Evolutionary conservation across 2,113 vertebrate species (phyloP).

Genomic region (Cinclus cinclus): DNA sequence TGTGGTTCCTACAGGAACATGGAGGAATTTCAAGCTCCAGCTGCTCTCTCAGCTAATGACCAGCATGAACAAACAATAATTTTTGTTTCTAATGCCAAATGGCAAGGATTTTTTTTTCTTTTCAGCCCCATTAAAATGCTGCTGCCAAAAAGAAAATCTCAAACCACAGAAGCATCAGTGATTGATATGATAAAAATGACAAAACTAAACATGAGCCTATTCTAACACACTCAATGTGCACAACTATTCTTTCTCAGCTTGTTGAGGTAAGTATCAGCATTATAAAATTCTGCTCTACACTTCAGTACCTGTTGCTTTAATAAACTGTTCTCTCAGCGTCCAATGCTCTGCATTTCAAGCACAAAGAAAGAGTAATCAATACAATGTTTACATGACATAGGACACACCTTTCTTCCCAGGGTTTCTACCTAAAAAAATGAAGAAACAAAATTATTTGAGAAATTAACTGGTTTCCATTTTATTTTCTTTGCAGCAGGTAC

Average conservation of each 20-base stretch:
- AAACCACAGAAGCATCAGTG: background rate
- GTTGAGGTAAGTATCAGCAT: background rate
- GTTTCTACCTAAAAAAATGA: background rate
- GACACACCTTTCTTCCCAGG: background rate
- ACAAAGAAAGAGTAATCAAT: background rate
- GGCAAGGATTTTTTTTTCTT: background rate
- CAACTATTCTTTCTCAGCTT: background rate
- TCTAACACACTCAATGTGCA: background rate
- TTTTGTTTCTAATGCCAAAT: background rate
- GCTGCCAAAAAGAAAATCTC: background rate
- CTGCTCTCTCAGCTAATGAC: background rate
- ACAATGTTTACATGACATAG: rapidly evolving
- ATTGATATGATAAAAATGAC: background rate
- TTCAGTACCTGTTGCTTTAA: background rate
- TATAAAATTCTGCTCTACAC: background rate
- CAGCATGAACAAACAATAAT: background rate
- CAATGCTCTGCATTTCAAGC: background rate
- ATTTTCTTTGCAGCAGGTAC: background rate
- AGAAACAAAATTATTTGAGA: background rate
- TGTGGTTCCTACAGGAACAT: background rate
- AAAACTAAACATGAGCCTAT: background rate
- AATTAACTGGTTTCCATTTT: background rate
- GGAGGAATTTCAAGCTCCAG: background rate
- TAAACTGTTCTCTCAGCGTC: background rate
- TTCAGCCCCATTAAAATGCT: background rate